Conservation (phyloP, 2,888 invertebrate species). For the Synergus umbraculus region DNA sequence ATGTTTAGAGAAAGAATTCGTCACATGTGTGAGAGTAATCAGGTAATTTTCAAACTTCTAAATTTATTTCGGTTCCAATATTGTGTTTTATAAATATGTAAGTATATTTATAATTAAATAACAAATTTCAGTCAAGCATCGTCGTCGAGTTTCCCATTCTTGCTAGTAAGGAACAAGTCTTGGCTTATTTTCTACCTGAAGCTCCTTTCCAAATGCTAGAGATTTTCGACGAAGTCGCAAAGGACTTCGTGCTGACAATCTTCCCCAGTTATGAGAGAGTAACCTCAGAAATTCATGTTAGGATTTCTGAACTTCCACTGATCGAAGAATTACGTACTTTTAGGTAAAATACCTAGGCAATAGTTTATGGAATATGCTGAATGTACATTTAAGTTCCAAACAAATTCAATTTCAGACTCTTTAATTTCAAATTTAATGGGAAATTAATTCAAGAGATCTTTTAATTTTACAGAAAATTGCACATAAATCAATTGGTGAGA, state of each 20-base stretch:
- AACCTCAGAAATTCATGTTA: conserved; percentile 94
- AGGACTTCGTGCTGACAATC: conserved; percentile 93
- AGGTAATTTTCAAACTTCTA: conserved; percentile 73
- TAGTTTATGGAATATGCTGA: too few species aligned
- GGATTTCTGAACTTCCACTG: conserved; percentile 96
- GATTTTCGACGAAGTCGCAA: conserved; percentile 97
- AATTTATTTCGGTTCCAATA: not conserved
- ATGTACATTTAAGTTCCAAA: not conserved
- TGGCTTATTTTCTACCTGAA: conserved; percentile 98
- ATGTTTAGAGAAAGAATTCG: conserved; percentile 95
- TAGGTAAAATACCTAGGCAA: conserved; percentile 77
- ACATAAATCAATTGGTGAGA: conserved; percentile 95
- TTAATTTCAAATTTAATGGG: not conserved
- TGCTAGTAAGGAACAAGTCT: conserved; percentile 92
- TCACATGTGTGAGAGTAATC: conserved; percentile 95
- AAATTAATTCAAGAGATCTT: not conserved
- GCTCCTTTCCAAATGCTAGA: conserved; percentile 98
- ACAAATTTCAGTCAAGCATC: conserved; percentile 83
- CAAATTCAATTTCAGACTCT: not conserved
- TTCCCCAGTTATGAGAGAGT: conserved; percentile 98
- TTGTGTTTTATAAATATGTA: conserved; percentile 50
- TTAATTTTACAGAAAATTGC: conserved; percentile 82
- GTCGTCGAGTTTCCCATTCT: conserved; percentile 95
- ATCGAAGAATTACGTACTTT: conserved; percentile 97
- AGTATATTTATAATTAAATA: not conserved